Base-by-base conservation (phyloP, 2,888 invertebrate species). In the Neoscelio sp. region DNA sequence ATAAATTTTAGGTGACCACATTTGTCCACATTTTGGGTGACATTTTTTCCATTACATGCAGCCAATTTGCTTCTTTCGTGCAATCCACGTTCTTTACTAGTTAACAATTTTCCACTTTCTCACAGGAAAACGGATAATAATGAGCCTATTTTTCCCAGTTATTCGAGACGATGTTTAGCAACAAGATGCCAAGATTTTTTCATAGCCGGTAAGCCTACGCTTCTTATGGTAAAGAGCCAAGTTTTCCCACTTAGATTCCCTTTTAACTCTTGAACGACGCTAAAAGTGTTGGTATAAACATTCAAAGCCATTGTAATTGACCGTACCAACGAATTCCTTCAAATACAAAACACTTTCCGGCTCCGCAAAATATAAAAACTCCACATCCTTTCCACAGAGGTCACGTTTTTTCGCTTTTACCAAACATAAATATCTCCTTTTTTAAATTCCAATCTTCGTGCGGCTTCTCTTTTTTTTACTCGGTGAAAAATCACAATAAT, bases 211-310 rank as follows among this genome's bases (percentile, higher is more conserved):
- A 70, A 56, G 70, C 60, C 54, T 73, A 48, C 20, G 17, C 60
- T 73, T 73, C 67, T 78, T 78, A 78, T 67, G 71, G 67, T 78
- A 60, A 73, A 73, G 78, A 78, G 78, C 78, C 78, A 73, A 78
- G 73, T 73, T 48, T 67, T 68, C 42, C 52, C 54, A 73, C 78
- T 71, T 78, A 38, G 58, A 60, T 71, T 60, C 46, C 40, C 52
- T 65, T 71, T 60, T 71, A 62, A 73, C 71, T 71, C 52, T 38
- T 71, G 44, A 77, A 71, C 67, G 65, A 52, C 65, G 60, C 70
- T 67, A 60, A 77, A 60, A 52, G 64, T 60, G 77, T 60, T 60
- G 52, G 58, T 60, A 46, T 44, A 75, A 60, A 68, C 48, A 75
- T 54, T 60, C 30, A 52, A 38, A 46, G 26, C n/a, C 23, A 28